Evolutionary conservation across 1,140 invertebrate genomes (phyloP), one percentile per base, ranked within the genome.

Genomic region (Drepana arcuata): DNA sequence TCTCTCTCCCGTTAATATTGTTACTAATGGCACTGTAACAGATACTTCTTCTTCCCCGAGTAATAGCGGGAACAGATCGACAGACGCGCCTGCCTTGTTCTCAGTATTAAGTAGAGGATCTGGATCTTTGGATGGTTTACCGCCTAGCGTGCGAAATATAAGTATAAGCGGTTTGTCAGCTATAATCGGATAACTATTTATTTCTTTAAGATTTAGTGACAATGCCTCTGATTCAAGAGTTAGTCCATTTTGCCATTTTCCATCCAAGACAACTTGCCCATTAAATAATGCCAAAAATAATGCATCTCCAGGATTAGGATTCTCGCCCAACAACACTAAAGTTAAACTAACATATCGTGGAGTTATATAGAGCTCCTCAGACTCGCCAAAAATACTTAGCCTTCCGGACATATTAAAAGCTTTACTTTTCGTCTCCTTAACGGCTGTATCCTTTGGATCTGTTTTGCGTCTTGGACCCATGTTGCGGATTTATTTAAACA

Each of bases 11-110:
- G 61, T 59, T 25, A 13, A 37, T 26, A 74, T 48, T n/a, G 39
- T 45, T 13, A 60, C 25, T 34, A 80, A 34, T 9, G 47, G 52
- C 7, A 68, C 41, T 13, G 39, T 65, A 9, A 53, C 14, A 28
- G 43, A 40, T 34, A 78, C 33, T 37, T 70, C 48, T 34, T 65
- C 40, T 42, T 77, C 73, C 2, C 74, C 74, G 25, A 82, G 45
- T 13, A 69, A 24, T 14, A 82, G 47, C 11, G 78, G 74, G 34
- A 69, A 57, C 21, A 82, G 58, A 51, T 82, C 74, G 6, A 72
- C 43, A 26, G 60, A 61, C 10, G 54, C 69, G 7, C 78, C 78
- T 24, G 62, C 64, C 9, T 53, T 49, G 53, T 82, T 79, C 41
- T 78, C 78, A 0, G 35, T 4, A 46, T 66, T 63, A 1, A 63